Conservation (phyloP, 2,888 invertebrate genomes). For the Linnaemya vulpina region DNA sequence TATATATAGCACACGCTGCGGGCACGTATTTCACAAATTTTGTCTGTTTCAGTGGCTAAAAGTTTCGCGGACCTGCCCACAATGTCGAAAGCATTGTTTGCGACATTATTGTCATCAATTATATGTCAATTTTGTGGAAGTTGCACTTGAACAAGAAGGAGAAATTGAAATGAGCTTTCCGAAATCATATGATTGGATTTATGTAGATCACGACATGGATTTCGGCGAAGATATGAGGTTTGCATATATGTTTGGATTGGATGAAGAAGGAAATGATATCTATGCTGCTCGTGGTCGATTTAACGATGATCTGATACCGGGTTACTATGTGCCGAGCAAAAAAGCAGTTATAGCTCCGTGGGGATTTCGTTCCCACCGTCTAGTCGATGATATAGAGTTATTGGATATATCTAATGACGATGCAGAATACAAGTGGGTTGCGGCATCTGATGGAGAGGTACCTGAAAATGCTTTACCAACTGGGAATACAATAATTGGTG, state of each 20-base stretch:
- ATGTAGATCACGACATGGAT: conserved; percentile 48
- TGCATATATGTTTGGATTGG: conserved; percentile 76
- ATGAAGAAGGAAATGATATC: conserved; percentile 76
- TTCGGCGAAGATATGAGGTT: conserved; percentile 67
- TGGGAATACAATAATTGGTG: conserved; percentile 75
- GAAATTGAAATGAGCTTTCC: conserved; percentile 45
- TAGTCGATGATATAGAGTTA: conserved; percentile 75
- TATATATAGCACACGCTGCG: conserved; percentile 76
- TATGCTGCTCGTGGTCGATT: conserved; percentile 77
- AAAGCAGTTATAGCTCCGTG: conserved; percentile 74
- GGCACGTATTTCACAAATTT: conserved; percentile 77
- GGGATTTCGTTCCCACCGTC: conserved; percentile 73
- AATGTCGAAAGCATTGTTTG: conserved; percentile 76
- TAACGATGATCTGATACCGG: conserved; percentile 76
- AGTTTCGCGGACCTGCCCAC: conserved; percentile 76
- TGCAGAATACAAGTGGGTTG: conserved; percentile 76
- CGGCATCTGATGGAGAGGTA: conserved; percentile 73
- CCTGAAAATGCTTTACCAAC: conserved; percentile 75
- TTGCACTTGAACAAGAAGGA: conserved; percentile 72
- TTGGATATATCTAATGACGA: conserved; percentile 73
- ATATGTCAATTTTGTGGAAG: conserved; percentile 77
- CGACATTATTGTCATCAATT: conserved; percentile 75
- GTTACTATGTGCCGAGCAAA: conserved; percentile 75
- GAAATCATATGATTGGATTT: conserved; percentile 73
- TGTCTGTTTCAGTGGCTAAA: conserved; percentile 77